These are phyloP conservation scores for Netelia virgata DNA, from an alignment of 2,888 invertebrate species.

Conservation along the genomic window DNA sequence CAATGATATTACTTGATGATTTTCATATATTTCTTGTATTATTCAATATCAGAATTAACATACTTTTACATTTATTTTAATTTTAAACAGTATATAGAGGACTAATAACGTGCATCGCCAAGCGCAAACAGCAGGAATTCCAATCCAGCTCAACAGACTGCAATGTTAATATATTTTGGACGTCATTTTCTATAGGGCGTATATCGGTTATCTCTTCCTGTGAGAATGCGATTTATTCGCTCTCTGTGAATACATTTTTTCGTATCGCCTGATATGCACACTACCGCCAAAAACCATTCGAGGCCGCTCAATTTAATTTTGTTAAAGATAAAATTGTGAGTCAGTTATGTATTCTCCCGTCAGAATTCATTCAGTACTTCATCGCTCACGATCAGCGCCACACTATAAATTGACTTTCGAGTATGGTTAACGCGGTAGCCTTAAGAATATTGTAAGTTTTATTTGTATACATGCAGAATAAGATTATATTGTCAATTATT, in stretches of 20 bases:
- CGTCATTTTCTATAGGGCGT: not conserved
- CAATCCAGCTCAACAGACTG: not conserved
- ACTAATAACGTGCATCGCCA: not conserved
- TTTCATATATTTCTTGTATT: no score
- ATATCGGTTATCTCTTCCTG: conserved; percentile 4
- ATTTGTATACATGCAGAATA: not conserved
- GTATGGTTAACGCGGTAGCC: not conserved
- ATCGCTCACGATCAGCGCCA: not conserved
- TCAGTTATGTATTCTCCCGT: not conserved
- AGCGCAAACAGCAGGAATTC: not conserved
- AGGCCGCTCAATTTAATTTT: not conserved
- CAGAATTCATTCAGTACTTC: not conserved
- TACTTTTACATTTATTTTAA: no score
- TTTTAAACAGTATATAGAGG: no score
- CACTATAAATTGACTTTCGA: not conserved
- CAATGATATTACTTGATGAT: no score
- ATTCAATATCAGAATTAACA: no score
- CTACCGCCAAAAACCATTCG: not conserved
- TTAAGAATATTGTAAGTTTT: not conserved
- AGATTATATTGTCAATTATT: not conserved
- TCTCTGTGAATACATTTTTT: not conserved
- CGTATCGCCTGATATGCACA: not conserved
- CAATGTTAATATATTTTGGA: not conserved
- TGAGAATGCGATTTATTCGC: not conserved
- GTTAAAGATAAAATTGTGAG: not conserved